phyloP scores from a whole-genome alignment of 2,113 vertebrate genomes.

The Mus pahari region DNA sequence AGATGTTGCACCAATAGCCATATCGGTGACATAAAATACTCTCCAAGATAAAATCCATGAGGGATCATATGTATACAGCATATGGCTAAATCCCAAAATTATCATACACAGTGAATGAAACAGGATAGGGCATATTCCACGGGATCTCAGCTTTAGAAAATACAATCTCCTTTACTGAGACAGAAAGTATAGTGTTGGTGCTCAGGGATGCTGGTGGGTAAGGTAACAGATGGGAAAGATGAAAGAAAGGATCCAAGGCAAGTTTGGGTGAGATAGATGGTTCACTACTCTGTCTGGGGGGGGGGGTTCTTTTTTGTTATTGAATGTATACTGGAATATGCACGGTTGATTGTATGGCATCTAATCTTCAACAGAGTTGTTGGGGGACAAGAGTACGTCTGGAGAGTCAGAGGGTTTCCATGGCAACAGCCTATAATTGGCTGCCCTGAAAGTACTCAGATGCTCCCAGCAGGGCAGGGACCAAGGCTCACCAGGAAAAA shows the following conservation, averaged over 20 bases:
- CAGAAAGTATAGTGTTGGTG: not conserved
- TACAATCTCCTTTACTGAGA: not conserved
- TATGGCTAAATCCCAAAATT: not conserved
- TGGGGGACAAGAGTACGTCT: not conserved
- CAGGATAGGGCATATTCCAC: not conserved
- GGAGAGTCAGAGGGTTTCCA: conserved; percentile 5
- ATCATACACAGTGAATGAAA: not conserved
- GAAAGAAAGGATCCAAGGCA: not conserved
- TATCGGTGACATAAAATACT: not conserved
- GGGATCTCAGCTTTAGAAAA: not conserved
- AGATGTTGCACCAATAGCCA: not conserved
- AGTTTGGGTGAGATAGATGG: not conserved
- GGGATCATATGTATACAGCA: too few species aligned
- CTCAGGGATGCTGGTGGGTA: not conserved
- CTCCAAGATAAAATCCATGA: not conserved
- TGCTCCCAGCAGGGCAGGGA: not conserved
- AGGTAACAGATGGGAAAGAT: not conserved
- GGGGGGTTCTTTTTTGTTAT: not conserved
- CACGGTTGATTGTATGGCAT: conserved; percentile 13
- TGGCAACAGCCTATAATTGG: conserved; percentile 46
- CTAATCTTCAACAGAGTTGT: not conserved
- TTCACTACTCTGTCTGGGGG: not conserved
- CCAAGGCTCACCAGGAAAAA: not conserved
- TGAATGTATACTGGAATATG: not conserved
- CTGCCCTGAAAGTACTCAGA: conserved; percentile 24